A percentile compares a stretch with the other conserved stretches of the same genome.
phyloP scores from a whole-genome alignment of 2,113 vertebrate species.

The Gracilinanus agilis region DNA sequence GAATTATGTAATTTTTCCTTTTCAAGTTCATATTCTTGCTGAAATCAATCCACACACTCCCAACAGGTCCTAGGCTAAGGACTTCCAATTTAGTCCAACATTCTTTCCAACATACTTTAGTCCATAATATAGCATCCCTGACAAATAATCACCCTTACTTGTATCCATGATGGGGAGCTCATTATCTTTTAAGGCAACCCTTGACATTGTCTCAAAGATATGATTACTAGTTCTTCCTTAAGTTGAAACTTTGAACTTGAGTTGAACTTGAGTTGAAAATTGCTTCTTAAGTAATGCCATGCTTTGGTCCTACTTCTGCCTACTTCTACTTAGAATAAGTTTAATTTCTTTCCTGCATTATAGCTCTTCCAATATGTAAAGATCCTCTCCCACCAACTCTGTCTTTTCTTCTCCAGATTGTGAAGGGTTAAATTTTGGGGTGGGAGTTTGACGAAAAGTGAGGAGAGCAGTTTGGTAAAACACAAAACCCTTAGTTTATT shows the following conservation, averaged over 20 bases:
- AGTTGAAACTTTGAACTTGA: no score
- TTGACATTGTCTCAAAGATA: background rate
- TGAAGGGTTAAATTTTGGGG: no score
- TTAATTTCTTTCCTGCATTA: background rate
- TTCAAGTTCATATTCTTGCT: no score
- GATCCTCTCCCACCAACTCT: background rate
- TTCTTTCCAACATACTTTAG: background rate
- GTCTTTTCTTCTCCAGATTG: background rate
- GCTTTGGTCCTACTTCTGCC: background rate
- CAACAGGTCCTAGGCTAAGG: no score
- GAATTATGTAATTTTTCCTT: background rate
- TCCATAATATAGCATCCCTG: background rate
- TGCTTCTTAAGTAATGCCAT: background rate
- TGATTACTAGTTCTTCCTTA: background rate
- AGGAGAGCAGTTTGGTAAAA: no score
- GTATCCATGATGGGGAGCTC: background rate
- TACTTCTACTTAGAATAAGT: background rate
- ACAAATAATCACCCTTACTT: background rate
- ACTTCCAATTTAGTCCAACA: background rate
- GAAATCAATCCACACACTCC: no score
- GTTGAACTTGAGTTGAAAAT: background rate
- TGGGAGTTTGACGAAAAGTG: no score
- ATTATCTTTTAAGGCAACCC: background rate
- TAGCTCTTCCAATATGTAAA: background rate
- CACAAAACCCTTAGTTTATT: no score